Base-by-base conservation (phyloP, 2,888 invertebrate genomes). In the Mythimna pallens region DNA sequence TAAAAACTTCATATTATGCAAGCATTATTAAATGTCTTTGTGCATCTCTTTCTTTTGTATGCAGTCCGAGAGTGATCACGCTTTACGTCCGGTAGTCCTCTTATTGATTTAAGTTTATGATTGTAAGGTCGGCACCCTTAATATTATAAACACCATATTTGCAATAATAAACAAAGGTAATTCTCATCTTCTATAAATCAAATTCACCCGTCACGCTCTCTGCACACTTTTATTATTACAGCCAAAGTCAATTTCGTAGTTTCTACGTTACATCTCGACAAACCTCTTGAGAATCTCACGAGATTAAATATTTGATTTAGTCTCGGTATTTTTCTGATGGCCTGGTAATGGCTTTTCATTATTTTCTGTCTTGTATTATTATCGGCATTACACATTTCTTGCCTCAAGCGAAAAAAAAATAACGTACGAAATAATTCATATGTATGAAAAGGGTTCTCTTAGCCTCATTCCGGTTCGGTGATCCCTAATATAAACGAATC, bases 401-500 rank as follows among this genome's bases (percentile, higher is more conserved):
- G 78, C 61, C 20, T 43, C 14, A 30, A 59, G 70, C 52, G 59
- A 57, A 62, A 73, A 54, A n/a, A 59, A 78, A 70, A 54, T 17
- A 17, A 47, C 47, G 34, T 65, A 70, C 64, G 30, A 59, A 63
- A 82, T 70, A 64, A 66, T 74, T 64, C 63, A 20, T 43, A 58
- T 40, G 70, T 78, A 68, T 57, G 71, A 61, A 73, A 67, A 73
- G 62, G 59, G 69, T 52, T 73, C 65, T 73, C 67, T 78, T 76
- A 80, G 80, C 84, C 82, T 77, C 76, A 81, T 86, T 81, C 73
- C 64, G 58, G 59, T 25, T 83, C 78, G 82, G 73, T 80, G 92
- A 91, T 88, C 92, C 89, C 93, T 83, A 92, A 91, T 86, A 88
- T 80, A 75, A 54, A 84, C 76, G 81, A 76, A 83, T 86, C 84